Evolutionary conservation across 2,888 invertebrate genomes (phyloP).

Genomic region (Callinectes sapidus): DNA sequence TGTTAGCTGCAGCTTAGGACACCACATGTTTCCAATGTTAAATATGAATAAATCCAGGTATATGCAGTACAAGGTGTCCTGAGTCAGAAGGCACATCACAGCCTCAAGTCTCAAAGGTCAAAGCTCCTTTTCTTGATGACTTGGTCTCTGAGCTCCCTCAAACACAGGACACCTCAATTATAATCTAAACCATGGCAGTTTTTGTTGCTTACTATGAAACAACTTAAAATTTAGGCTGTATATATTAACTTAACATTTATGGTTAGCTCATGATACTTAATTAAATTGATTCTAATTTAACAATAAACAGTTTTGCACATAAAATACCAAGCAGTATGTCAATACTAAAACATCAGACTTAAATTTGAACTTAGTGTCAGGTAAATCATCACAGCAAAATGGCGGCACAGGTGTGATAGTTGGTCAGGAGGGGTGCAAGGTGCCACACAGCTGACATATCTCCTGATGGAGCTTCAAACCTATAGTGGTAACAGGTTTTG

Average conservation of each 20-base stretch:
- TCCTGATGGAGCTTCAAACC: background rate
- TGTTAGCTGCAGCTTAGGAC: conserved; percentile 1
- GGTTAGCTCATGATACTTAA: conserved; percentile 11
- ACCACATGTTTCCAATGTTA: conserved; percentile 16
- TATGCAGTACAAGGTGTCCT: background rate
- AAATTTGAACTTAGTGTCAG: conserved; percentile 66
- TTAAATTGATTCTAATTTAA: conserved; percentile 38
- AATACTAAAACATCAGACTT: conserved; percentile 51
- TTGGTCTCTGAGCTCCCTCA: too few relatives aligned
- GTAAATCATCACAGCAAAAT: conserved; percentile 63
- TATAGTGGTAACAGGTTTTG: background rate
- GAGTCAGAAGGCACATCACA: background rate
- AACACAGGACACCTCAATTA: background rate
- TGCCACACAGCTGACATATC: conserved; percentile 21
- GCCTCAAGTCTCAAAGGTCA: background rate
- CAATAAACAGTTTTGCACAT: conserved; percentile 58
- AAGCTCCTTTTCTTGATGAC: background rate
- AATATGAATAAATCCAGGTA: conserved; percentile 25
- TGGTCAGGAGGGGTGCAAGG: conserved; percentile 2
- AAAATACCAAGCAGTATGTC: conserved; percentile 48
- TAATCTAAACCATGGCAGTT: conserved; percentile 56
- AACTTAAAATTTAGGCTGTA: conserved; percentile 18
- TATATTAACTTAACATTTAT: conserved; percentile 44
- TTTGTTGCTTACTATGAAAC: conserved; percentile 28
- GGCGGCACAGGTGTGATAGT: conserved; percentile 53